Conservation (phyloP, 1,140 invertebrate genomes). For the Gryon sp. region DNA sequence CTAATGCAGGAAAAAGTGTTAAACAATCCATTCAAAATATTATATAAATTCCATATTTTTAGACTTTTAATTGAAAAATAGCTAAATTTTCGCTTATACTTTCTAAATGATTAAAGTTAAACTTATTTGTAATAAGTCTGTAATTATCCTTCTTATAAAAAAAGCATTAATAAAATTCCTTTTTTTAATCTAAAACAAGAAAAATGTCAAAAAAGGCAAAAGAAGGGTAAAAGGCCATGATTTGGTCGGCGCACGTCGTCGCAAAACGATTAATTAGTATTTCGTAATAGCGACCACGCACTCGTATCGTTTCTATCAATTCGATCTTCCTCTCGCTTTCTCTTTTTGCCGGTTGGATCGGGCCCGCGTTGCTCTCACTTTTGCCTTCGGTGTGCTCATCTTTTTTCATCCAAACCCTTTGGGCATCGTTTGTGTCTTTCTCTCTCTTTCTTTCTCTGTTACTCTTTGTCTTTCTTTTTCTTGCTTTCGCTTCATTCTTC, state of each 20-base stretch:
- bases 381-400: conserved; percentile 19
- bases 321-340: conserved; percentile 56
- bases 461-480: conserved; percentile 10
- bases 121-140: too few relatives aligned
- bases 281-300: conserved; percentile 55
- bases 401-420: conserved; percentile 29
- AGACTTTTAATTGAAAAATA: too few relatives aligned
- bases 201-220: background rate
- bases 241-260: conserved; percentile 23
- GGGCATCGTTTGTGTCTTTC: conserved; percentile 11
- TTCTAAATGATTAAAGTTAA: too few relatives aligned
- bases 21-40: too few relatives aligned
- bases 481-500: background rate
- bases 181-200: too few relatives aligned
- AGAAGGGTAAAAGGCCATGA: background rate
- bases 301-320: conserved; percentile 47
- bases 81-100: too few relatives aligned
- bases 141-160: too few relatives aligned
- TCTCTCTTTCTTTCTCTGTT: conserved; percentile 2
- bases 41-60: too few relatives aligned
- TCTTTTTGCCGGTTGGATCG: conserved; percentile 25
- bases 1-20: too few relatives aligned
- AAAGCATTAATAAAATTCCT: too few relatives aligned
- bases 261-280: conserved; percentile 54
- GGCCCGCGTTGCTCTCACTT: conserved; percentile 24